These are phyloP conservation scores for Mastomys natalensis DNA, from an alignment of 2,113 vertebrate species.

Conservation along the genomic window DNA sequence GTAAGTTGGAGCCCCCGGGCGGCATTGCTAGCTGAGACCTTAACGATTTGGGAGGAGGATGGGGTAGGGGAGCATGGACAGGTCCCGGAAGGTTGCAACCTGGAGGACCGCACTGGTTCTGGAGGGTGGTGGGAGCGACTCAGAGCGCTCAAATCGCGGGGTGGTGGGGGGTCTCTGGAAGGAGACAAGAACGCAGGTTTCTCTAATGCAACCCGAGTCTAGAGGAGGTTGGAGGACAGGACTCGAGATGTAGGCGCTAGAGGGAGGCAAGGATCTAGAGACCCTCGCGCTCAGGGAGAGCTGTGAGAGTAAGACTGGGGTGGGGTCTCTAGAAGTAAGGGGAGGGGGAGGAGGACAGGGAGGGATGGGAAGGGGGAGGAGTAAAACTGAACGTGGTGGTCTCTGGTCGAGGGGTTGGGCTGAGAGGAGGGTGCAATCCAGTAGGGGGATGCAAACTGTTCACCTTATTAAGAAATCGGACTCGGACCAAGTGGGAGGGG, in stretches of 20 bases:
- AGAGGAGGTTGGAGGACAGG: neutral
- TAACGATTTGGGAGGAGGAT: neutral
- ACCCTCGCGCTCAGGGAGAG: neutral
- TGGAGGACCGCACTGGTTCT: slow-evolving; percentile 50
- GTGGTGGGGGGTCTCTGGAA: slow-evolving; percentile 18
- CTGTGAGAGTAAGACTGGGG: neutral
- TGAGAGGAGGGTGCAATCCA: slow-evolving; percentile 38
- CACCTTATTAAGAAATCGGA: slow-evolving; percentile 9
- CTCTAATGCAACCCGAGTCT: neutral
- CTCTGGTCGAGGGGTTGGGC: slow-evolving; percentile 21
- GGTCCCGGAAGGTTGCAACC: slow-evolving; percentile 63
- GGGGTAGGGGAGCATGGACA: slow-evolving; percentile 6
- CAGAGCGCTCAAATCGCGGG: neutral
- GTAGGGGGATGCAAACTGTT: neutral
- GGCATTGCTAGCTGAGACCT: slow-evolving; percentile 10
- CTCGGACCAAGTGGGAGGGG: slow-evolving; percentile 43
- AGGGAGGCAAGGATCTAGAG: slow-evolving; percentile 11
- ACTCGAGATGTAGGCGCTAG: neutral
- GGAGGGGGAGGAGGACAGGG: neutral
- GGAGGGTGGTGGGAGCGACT: neutral
- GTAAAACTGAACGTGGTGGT: neutral
- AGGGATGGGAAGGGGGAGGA: neutral
- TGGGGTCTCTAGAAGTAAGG: slow-evolving; percentile 51
- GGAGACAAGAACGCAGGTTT: neutral
- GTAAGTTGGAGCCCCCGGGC: slow-evolving; percentile 68